Conservation (phyloP, 2,797 vertebrate genomes). For the Lemur catta region DNA sequence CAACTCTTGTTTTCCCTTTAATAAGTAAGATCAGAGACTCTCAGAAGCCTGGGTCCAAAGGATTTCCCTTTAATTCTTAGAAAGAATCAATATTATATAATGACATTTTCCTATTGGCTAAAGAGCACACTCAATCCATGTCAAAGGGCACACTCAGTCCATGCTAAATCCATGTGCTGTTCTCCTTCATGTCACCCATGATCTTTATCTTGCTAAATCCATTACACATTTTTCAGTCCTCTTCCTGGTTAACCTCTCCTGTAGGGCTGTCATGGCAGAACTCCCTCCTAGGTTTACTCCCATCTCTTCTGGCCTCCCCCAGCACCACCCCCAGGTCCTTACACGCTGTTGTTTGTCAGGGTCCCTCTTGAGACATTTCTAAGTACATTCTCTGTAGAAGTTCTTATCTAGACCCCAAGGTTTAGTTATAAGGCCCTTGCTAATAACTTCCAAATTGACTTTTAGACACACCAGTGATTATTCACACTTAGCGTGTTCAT, state of each 20-base stretch:
- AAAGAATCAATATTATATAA: not conserved
- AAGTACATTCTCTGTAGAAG: not conserved
- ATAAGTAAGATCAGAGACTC: not conserved
- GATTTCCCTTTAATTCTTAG: not conserved
- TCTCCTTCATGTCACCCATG: not conserved
- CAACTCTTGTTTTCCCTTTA: not conserved
- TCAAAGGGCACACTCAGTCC: not conserved
- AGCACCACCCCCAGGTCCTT: fast-evolving
- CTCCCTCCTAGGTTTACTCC: not conserved
- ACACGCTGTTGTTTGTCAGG: not conserved
- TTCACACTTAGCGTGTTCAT: not conserved
- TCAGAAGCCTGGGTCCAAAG: not conserved
- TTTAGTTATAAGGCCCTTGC: not conserved
- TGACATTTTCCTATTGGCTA: not conserved
- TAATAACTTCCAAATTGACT: not conserved
- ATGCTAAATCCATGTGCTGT: fast-evolving
- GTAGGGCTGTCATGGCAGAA: not conserved
- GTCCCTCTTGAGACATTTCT: not conserved
- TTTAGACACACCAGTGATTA: not conserved
- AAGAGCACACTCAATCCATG: not conserved
- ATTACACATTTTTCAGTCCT: not conserved
- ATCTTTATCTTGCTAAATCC: not conserved
- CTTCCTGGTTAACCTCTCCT: not conserved
- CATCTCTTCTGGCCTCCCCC: not conserved
- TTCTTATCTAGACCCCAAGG: not conserved